A percentile compares a stretch with the other conserved stretches of the same genome.
Evolutionary conservation across 2,113 vertebrate species (phyloP).

Genomic region (Petromus typicus): DNA sequence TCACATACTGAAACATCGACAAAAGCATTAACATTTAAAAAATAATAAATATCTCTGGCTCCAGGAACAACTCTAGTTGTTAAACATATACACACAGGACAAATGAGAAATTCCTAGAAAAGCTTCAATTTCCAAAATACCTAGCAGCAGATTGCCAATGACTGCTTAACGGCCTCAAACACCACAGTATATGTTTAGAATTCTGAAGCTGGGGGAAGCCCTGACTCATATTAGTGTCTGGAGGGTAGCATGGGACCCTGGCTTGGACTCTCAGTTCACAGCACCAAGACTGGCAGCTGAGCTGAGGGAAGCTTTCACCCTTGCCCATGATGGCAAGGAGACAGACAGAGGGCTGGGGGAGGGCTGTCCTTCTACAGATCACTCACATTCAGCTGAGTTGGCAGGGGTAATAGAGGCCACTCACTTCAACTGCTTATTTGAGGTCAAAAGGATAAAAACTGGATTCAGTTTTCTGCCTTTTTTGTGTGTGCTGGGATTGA

Average conservation of each 20-base stretch:
- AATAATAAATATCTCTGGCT: background rate
- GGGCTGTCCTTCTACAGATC: background rate
- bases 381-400: background rate
- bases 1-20: background rate
- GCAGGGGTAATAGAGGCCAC: background rate
- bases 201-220: background rate
- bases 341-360: background rate
- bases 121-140: background rate
- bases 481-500: background rate
- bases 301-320: background rate
- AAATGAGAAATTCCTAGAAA: background rate
- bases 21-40: background rate
- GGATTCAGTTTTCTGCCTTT: background rate
- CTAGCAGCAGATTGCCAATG: background rate
- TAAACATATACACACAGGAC: background rate
- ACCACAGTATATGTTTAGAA: background rate
- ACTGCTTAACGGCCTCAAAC: background rate
- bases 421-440: background rate
- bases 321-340: background rate
- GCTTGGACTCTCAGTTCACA: background rate
- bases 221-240: background rate
- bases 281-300: background rate
- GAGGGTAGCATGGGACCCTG: background rate
- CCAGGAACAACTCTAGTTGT: background rate
- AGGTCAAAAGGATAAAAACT: conserved; percentile 27